phyloP scores from a whole-genome alignment of 1,140 invertebrate species.

The Procambarus clarkii region DNA sequence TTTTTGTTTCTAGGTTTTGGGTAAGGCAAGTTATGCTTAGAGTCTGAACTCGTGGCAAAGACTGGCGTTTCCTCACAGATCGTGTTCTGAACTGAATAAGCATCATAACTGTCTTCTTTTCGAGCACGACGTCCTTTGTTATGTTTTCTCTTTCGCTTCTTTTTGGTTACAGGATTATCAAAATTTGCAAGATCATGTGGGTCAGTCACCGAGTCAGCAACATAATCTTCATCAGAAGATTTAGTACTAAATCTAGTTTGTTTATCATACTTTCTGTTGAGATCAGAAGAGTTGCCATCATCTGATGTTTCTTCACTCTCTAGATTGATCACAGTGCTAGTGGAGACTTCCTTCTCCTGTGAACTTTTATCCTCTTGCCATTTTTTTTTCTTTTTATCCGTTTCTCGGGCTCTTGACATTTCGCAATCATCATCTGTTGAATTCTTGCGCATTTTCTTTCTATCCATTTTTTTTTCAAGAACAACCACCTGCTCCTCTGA shows the following conservation, averaged over 20 bases:
- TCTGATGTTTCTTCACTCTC: slow-evolving; percentile 25
- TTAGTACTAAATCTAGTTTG: not conserved
- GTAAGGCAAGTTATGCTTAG: not conserved
- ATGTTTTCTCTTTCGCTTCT: slow-evolving; percentile 47
- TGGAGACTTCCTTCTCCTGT: slow-evolving; percentile 36
- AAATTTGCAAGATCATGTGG: not conserved
- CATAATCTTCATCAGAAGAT: not conserved
- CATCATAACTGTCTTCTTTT: not conserved
- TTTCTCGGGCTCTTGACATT: not conserved
- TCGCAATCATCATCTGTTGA: not conserved
- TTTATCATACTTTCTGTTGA: not conserved
- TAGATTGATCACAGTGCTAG: slow-evolving; percentile 21
- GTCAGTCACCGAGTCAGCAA: slow-evolving; percentile 21
- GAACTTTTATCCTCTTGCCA: slow-evolving; percentile 21
- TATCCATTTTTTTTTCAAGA: not conserved
- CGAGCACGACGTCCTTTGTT: not conserved
- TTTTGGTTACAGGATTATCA: not conserved
- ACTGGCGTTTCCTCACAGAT: not conserved
- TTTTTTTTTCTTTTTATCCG: slow-evolving; percentile 11
- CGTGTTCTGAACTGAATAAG: not conserved
- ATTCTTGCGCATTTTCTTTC: not conserved
- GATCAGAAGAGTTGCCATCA: not conserved
- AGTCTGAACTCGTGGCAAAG: not conserved
- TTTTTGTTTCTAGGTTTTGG: not conserved
- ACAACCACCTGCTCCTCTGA: not conserved